Base-by-base conservation (phyloP, 2,888 invertebrate genomes). In the Nysson spinosus region DNA sequence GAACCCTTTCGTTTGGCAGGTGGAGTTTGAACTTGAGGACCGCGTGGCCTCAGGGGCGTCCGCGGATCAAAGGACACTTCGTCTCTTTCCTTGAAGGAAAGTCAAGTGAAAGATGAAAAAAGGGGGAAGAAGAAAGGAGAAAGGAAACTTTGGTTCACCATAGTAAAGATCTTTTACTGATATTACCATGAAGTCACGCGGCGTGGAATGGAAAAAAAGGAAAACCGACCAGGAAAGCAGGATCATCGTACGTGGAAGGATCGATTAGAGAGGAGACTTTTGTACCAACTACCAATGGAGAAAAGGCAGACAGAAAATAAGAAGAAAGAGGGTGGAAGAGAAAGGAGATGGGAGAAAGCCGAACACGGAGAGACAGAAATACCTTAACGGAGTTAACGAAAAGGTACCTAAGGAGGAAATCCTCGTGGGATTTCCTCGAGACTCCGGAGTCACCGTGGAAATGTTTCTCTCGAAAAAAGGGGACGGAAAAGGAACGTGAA, bases 341-440 rank as follows among this genome's bases (percentile, higher is more conserved):
- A 24, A 6, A 12, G 3, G 42, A 11, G 34, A 22, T 14, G 17
- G 16, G 19, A 35, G 20, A 26, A 52, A 19, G 11, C n/a, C 51
- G 6, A 30, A 20, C 11, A 14, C 11, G 17, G 37, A 47, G 35
- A 55, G 28, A 44, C 30, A 42, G 52, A 54, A 52, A 72, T 46
- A 54, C 49, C 51, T 61, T 66, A 65, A 72, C 51, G 56, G 62
- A 72, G 58, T 75, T 74, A 77, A 68, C 66, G 67, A 76, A 75
- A 69, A 62, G 67, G 69, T 64, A 73, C 37, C 62, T 54, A 44
- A 66, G 47, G 63, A 52, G 69, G 19, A 69, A 75, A 69, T 72
- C 65, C 71, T 66, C 66, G 44, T 54, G 68, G 69, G 78, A 72
- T 71, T 69, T 67, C 50, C 56, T 46, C 11, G 65, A 24, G 56